Conservation (phyloP, 2,888 invertebrate species). For the Andrena flavipes region DNA sequence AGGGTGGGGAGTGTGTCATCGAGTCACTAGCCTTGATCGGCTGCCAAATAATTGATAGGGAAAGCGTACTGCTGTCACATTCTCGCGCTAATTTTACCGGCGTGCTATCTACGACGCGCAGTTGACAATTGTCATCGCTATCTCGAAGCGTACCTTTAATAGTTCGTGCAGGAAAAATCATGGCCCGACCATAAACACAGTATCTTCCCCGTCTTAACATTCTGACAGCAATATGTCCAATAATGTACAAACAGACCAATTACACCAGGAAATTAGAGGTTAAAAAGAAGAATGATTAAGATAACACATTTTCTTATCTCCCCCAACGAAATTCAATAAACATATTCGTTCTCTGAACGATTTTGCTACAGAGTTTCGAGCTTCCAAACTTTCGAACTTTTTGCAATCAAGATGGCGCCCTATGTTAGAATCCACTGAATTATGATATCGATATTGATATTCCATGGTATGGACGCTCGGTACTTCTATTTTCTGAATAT, state of each 20-base stretch:
- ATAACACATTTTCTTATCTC: no score
- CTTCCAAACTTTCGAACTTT: background rate
- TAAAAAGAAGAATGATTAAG: no score
- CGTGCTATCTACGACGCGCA: conserved; percentile 68
- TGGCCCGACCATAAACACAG: background rate
- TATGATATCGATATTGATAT: background rate
- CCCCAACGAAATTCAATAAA: no score
- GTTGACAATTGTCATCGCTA: conserved; percentile 54
- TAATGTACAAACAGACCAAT: background rate
- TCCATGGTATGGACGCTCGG: no score
- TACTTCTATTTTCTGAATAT: no score
- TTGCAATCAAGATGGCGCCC: background rate
- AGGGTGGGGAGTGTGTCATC: conserved; percentile 72
- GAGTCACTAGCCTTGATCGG: conserved; percentile 82
- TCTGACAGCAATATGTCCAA: background rate
- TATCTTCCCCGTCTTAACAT: background rate
- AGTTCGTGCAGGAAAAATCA: background rate
- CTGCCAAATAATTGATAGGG: conserved; percentile 81
- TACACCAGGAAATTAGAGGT: background rate
- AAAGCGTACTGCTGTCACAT: conserved; percentile 79
- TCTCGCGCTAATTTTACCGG: conserved; percentile 76
- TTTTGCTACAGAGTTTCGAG: no score
- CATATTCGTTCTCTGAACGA: no score
- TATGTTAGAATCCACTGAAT: background rate
- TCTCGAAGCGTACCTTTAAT: conserved; percentile 7